These are phyloP conservation scores for Doris montereyensis DNA, from an alignment of 2,888 invertebrate species.

Conservation along the genomic window DNA sequence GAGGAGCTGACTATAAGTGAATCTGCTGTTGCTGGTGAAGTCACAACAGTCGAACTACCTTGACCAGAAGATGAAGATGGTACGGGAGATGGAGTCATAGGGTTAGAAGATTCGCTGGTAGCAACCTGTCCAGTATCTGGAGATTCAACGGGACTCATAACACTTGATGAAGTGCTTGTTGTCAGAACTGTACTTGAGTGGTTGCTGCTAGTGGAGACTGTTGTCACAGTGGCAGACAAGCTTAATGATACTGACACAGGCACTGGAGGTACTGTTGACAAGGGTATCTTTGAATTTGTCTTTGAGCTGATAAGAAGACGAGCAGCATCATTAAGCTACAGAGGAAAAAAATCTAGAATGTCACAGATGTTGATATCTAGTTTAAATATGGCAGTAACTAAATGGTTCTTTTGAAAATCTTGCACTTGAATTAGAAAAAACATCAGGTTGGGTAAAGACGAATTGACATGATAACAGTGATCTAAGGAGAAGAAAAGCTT, in stretches of 20 bases:
- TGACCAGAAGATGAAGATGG: not conserved
- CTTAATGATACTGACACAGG: constrained; percentile 19
- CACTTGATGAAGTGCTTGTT: not conserved
- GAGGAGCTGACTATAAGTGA: not conserved
- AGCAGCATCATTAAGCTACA: constrained; percentile 90
- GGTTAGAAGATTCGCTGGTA: constrained; percentile 13
- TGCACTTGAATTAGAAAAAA: too few species aligned
- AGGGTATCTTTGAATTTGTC: constrained; percentile 34
- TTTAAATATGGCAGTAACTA: too few species aligned
- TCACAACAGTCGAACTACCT: not conserved
- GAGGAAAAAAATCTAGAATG: too few species aligned
- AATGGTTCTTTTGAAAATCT: too few species aligned
- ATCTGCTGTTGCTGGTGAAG: not conserved
- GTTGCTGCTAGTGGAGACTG: not conserved
- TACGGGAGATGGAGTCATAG: constrained; percentile 4
- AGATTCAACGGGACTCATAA: too few species aligned
- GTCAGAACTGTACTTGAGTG: not conserved
- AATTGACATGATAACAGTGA: too few species aligned
- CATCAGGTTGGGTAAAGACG: too few species aligned
- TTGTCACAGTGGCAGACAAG: not conserved
- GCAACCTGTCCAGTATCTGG: not conserved
- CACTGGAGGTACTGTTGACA: constrained; percentile 7
- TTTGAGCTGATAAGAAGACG: constrained; percentile 72
- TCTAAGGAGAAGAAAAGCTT: too few species aligned
- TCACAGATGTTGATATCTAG: too few species aligned